These are phyloP conservation scores for Papilio dardanus DNA, from an alignment of 1,140 invertebrate species.

Conservation along the genomic window DNA sequence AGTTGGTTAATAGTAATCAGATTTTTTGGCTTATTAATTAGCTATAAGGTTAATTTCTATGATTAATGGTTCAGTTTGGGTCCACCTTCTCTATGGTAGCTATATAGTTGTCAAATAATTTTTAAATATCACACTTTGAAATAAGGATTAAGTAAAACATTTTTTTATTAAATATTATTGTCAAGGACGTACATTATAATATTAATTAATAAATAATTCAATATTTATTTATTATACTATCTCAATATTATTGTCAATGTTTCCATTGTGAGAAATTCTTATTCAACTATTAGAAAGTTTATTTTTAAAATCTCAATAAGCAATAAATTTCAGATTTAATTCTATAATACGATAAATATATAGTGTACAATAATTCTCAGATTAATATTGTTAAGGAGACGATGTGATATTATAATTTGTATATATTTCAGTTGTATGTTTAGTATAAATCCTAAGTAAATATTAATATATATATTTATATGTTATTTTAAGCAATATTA, in stretches of 20 bases:
- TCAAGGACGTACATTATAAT: conserved; percentile 33
- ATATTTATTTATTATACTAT: conserved; percentile 31
- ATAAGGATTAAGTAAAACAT: neutral
- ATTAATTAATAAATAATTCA: conserved; percentile 28
- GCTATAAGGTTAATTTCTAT: neutral
- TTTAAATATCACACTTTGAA: conserved; percentile 10
- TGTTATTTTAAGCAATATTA: neutral
- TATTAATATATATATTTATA: conserved; percentile 6
- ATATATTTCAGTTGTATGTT: conserved; percentile 21
- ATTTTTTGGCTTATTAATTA: neutral
- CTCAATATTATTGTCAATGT: conserved; percentile 47
- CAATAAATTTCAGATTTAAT: conserved; percentile 25
- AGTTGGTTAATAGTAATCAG: neutral
- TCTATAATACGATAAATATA: conserved; percentile 30
- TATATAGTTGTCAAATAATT: conserved; percentile 11
- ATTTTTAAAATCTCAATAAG: conserved; percentile 27
- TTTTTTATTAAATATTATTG: conserved; percentile 33
- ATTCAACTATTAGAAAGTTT: conserved; percentile 29
- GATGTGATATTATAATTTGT: conserved; percentile 27
- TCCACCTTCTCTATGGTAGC: neutral
- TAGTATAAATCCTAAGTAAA: neutral
- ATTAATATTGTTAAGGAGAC: conserved; percentile 4
- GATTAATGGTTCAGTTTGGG: neutral
- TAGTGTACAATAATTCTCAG: conserved; percentile 31
- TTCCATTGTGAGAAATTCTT: conserved; percentile 47